Evolutionary conservation across 2,113 vertebrate species (phyloP), one percentile per base, ranked within the genome.

Genomic region (Lagopus leucura): DNA sequence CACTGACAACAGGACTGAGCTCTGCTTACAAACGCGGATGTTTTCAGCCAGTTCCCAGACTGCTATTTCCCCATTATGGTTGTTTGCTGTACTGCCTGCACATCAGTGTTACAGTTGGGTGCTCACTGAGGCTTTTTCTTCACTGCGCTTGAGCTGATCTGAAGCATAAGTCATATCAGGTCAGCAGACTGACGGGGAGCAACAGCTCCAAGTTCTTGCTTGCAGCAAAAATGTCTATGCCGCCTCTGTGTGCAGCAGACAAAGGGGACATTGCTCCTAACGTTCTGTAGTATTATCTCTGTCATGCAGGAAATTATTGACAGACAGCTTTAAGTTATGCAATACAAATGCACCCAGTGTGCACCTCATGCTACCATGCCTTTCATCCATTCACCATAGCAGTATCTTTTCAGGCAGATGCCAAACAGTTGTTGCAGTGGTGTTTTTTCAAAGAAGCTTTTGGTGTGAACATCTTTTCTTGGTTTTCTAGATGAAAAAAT

Each of bases 11-110:
- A 2, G 42, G 38, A 67, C 24, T n/a, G 19, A 30, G 27, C 27
- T 75, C 66, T 1, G 3, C 38, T 45, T 71, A 27, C n/a, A 61
- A 70, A 4, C 17, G 52, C 14, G 10, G 3, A 7, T 3, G 2
- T 13, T 69, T 40, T 38, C 55, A 92, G 60, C 13, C 34, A 17
- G 61, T 83, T 25, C 61, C 64, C 55, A 71, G 36, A 24, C 8
- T 8, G 5, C n/a, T 2, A 0, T 38, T 85, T 15, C 43, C 50
- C 20, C 24, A 55, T 15, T 67, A 50, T 4, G 13, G 1, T 17
- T 8, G 8, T 10, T 22, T 0, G 1, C 34, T 24, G 2, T 21
- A 2, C 10, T 67, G 38, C 10, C 43, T 0, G 0, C 6, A n/a
- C 6, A 0, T 13, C 8, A n/a, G n/a, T 25, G 2, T 45, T 34